Percentiles rank a stretch among this genome's conserved stretches.
Evolutionary conservation across 2,113 vertebrate genomes (phyloP).

Genomic region (Chauna torquata): DNA sequence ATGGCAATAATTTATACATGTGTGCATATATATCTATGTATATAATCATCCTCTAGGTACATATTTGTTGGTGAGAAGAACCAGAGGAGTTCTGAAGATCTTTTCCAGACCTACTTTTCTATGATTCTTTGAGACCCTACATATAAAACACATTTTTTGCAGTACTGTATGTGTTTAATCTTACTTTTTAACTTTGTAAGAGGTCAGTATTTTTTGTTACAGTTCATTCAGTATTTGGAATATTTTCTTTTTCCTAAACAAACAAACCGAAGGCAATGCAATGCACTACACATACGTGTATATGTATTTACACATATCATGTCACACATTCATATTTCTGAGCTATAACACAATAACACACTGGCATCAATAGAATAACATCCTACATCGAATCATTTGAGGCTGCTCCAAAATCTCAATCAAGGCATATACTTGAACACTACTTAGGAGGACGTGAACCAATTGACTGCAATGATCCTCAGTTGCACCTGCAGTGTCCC

Average conservation of each 20-base stretch:
- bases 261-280: background rate
- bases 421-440: background rate
- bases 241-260: background rate
- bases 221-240: background rate
- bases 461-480: background rate
- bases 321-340: background rate
- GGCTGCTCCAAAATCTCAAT: background rate
- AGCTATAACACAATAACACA: background rate
- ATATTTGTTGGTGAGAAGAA: background rate
- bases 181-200: background rate
- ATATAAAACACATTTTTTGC: background rate
- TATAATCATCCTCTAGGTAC: rapidly evolving
- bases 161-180: background rate
- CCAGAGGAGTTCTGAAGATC: background rate
- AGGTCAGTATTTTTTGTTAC: background rate
- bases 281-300: too few relatives aligned
- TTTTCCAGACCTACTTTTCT: background rate
- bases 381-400: too few relatives aligned
- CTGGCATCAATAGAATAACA: background rate
- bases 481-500: background rate
- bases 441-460: background rate
- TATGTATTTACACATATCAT: background rate
- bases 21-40: too few relatives aligned
- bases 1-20: background rate
- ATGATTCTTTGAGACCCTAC: background rate